These are phyloP conservation scores for Sycophila texana DNA, from an alignment of 2,888 invertebrate genomes.

Conservation along the genomic window DNA sequence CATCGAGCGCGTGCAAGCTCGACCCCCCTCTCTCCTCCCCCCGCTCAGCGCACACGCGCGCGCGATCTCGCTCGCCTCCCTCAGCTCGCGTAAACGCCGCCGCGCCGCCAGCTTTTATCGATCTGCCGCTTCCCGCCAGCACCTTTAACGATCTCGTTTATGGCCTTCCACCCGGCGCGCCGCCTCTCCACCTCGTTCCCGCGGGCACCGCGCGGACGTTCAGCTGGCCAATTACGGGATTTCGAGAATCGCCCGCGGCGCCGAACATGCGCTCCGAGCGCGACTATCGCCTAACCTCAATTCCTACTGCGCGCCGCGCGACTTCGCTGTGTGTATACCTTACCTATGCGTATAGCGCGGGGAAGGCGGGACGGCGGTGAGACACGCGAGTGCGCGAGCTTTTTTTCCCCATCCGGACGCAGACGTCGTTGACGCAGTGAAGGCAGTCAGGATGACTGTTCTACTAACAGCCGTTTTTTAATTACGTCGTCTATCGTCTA, in stretches of 20 bases:
- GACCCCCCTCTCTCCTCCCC: neutral
- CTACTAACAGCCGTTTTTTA: too few relatives aligned
- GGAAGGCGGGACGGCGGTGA: too few relatives aligned
- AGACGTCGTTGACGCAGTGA: neutral
- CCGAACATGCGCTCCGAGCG: neutral
- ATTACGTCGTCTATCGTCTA: too few relatives aligned
- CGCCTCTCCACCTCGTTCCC: neutral
- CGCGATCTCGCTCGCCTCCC: neutral
- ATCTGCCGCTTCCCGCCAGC: conserved; percentile 47
- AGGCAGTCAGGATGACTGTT: too few relatives aligned
- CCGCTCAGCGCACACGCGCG: neutral
- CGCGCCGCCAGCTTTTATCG: conserved; percentile 43
- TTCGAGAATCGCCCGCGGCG: conserved; percentile 40
- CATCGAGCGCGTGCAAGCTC: conserved; percentile 31
- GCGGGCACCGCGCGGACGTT: conserved; percentile 1
- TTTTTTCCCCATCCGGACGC: neutral
- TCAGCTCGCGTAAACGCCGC: neutral
- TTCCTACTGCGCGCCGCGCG: conserved; percentile 10
- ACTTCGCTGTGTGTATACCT: neutral
- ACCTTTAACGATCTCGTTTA: conserved; percentile 50
- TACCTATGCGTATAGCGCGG: too few relatives aligned
- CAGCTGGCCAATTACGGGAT: conserved; percentile 46
- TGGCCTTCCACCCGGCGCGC: conserved; percentile 21
- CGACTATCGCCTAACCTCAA: conserved; percentile 44
- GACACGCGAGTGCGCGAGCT: neutral